Conservation (phyloP, 2,113 vertebrate species). For the Dendropsophus ebraccatus region DNA sequence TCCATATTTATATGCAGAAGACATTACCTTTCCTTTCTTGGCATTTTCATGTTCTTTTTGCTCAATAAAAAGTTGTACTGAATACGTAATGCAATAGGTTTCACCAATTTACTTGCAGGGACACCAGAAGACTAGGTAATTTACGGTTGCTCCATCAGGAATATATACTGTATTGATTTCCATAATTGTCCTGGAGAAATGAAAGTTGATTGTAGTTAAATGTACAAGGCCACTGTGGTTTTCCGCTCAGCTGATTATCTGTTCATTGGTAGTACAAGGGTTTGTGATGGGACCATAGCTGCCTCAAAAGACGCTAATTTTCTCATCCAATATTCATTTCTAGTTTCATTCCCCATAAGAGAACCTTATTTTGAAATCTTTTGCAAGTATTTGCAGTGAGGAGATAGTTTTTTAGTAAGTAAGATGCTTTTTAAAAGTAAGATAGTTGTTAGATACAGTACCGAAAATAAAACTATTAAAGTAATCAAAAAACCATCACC, state of each 20-base stretch:
- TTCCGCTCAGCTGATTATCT: conserved; percentile 25
- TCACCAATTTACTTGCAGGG: conserved; percentile 17
- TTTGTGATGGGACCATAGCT: conserved; percentile 14
- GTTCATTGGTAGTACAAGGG: conserved; percentile 28
- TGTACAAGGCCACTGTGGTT: conserved; percentile 23
- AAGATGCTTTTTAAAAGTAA: background rate
- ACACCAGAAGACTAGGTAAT: conserved; percentile 13
- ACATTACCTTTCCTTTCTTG: background rate
- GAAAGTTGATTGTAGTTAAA: conserved; percentile 31
- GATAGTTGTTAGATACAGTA: conserved; percentile 7
- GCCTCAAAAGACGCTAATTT: conserved; percentile 20
- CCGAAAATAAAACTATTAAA: background rate
- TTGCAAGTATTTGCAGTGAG: conserved; percentile 1
- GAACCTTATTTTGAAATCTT: conserved; percentile 15
- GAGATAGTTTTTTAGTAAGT: background rate
- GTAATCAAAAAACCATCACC: background rate
- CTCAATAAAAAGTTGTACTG: conserved; percentile 3
- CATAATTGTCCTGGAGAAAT: conserved; percentile 25
- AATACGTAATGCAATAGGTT: conserved; percentile 11
- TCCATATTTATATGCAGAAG: background rate
- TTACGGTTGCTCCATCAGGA: conserved; percentile 14
- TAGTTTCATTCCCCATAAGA: background rate
- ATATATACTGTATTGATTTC: conserved; percentile 32
- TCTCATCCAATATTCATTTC: conserved; percentile 27
- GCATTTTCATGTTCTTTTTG: background rate